A percentile compares a stretch with the other conserved stretches of the same genome.
These are phyloP conservation scores for Drosophila micromelanica DNA, from an alignment of 1,140 invertebrate genomes.

Conservation along the genomic window DNA sequence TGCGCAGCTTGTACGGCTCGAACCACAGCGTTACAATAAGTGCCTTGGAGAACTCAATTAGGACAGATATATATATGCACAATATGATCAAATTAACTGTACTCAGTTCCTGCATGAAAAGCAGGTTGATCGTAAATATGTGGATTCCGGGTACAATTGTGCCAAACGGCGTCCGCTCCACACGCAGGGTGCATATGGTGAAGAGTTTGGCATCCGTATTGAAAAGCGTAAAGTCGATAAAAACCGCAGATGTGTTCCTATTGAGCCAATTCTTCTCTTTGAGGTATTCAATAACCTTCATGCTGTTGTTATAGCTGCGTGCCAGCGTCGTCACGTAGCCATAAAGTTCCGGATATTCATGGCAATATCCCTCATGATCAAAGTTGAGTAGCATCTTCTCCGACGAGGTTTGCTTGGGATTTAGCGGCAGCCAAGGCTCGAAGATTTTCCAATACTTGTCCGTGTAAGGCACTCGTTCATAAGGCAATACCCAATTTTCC, in stretches of 20 bases:
- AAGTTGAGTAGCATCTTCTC: conserved; percentile 20
- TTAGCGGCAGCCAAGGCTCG: conserved; percentile 52
- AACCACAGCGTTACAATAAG: conserved; percentile 47
- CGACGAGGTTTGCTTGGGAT: neutral
- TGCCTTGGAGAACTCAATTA: conserved; percentile 50
- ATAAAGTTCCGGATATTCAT: conserved; percentile 27
- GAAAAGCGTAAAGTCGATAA: conserved; percentile 72
- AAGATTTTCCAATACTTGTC: conserved; percentile 66
- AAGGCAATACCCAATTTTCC: conserved; percentile 54
- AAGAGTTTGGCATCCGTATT: conserved; percentile 62
- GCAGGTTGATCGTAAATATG: conserved; percentile 33
- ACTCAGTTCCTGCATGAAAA: conserved; percentile 7
- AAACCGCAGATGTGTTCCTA: conserved; percentile 39
- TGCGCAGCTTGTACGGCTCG: conserved; percentile 17
- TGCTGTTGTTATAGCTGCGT: conserved; percentile 15
- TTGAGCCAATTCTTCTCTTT: conserved; percentile 45
- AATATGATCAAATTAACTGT: neutral
- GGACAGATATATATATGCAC: conserved; percentile 32
- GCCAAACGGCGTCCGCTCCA: conserved; percentile 65
- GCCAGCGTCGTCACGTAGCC: conserved; percentile 60
- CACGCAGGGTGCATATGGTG: conserved; percentile 30
- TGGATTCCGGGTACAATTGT: neutral
- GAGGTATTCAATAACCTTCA: conserved; percentile 51
- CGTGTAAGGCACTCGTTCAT: conserved; percentile 33
- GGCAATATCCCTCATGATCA: conserved; percentile 11